phyloP scores from a whole-genome alignment of 2,888 invertebrate genomes.

The Conchocele bisecta region DNA sequence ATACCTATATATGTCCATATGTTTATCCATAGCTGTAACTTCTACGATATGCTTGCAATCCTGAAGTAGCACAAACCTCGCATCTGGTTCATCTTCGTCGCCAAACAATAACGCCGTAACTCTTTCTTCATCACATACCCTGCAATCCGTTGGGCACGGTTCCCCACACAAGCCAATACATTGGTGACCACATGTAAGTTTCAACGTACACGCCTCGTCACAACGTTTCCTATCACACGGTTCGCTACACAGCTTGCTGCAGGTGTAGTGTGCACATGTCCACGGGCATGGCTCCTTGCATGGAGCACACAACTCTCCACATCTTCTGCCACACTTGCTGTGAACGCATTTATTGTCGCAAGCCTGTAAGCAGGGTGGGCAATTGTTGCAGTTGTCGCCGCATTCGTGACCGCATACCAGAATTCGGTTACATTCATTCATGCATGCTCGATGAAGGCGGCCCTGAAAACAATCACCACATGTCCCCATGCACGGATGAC shows the following conservation, averaged over 20 bases:
- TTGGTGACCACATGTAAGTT: conserved; percentile 82
- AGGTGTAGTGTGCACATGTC: conserved; percentile 77
- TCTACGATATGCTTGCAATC: conserved; percentile 82
- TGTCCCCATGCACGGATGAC: conserved; percentile 76
- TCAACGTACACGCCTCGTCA: conserved; percentile 77
- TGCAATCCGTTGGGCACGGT: conserved; percentile 87
- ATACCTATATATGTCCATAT: conserved; percentile 77
- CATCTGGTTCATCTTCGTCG: conserved; percentile 85
- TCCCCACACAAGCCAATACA: conserved; percentile 89
- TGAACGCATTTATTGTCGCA: conserved; percentile 82
- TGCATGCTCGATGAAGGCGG: conserved; percentile 86
- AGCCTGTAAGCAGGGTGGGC: conserved; percentile 79
- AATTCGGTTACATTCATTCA: conserved; percentile 84
- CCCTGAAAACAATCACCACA: conserved; percentile 85
- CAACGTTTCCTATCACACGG: conserved; percentile 81
- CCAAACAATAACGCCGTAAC: conserved; percentile 83
- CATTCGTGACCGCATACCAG: conserved; percentile 84
- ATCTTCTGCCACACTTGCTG: conserved; percentile 72
- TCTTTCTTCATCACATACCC: conserved; percentile 84
- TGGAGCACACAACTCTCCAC: conserved; percentile 76
- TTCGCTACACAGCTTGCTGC: conserved; percentile 79
- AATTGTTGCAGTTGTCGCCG: conserved; percentile 71
- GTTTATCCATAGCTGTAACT: conserved; percentile 79
- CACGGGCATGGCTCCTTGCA: conserved; percentile 81
- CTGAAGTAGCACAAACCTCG: conserved; percentile 79